phyloP scores from a whole-genome alignment of 2,113 vertebrate species.

The Desmodus rotundus region DNA sequence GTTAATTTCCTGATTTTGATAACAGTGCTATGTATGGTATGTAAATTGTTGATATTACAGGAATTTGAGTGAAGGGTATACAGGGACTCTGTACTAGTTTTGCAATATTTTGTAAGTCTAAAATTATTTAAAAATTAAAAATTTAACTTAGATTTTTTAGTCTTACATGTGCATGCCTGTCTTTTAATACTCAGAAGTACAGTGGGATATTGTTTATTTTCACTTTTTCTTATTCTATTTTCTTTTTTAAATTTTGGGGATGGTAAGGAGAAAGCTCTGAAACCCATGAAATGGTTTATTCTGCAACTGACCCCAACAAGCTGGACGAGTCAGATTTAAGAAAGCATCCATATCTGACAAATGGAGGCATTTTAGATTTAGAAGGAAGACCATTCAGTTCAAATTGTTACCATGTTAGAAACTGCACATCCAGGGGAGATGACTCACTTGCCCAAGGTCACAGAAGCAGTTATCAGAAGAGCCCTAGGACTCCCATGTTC shows the following conservation, averaged over 20 bases:
- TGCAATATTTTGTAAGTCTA: background rate
- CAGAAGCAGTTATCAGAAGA: background rate
- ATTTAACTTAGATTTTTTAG: constrained; percentile 7
- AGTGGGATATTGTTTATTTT: background rate
- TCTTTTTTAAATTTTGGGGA: background rate
- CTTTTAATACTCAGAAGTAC: constrained; percentile 17
- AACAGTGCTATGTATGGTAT: constrained; percentile 3
- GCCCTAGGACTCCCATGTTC: background rate
- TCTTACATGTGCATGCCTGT: background rate
- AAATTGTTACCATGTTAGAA: background rate
- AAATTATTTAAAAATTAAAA: constrained; percentile 4
- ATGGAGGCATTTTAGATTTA: background rate
- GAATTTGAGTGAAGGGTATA: background rate
- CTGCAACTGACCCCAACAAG: background rate
- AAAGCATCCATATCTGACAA: background rate
- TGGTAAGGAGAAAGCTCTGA: constrained; percentile 16
- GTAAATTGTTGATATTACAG: background rate
- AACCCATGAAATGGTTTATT: background rate
- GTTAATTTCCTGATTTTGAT: background rate
- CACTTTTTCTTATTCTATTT: background rate
- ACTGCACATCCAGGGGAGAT: background rate
- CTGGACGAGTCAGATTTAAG: background rate
- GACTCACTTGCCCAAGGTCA: background rate
- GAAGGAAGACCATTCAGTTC: background rate
- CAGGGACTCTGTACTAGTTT: background rate